Base-by-base conservation (phyloP, 1,140 invertebrate genomes). In the Bombyx mandarina region DNA sequence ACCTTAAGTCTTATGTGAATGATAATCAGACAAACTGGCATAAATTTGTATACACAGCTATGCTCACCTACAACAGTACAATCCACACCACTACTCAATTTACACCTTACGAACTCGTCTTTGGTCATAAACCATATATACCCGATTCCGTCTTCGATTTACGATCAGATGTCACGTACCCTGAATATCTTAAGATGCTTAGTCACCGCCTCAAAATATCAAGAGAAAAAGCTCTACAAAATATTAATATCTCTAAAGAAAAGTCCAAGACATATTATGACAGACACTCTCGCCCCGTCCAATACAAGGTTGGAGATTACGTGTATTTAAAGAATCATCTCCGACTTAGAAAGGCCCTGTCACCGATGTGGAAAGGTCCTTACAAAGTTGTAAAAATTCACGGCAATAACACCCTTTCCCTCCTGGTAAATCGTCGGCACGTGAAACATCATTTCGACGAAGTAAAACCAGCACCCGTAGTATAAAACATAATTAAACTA, bases 301-400 rank as follows among this genome's bases (percentile, higher is more conserved):
- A 54, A 47, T 58, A 58, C 26, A 58, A 62, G 22, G 47, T 52
- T 8, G 55, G 55, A n/a, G 65, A 67, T n/a, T 47, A 60, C 43
- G 55, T 67, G 6, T 67, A 62, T 22, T 9, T 67, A 1, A 63
- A 62, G 58, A 44, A 56, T 7, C 60, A 66, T 50, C 65, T 57
- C 10, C 18, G 59, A 44, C 48, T 63, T 6, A n/a, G 57, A 8
- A 64, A 64, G 52, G 57, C 64, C 7, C 26, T n/a, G n/a, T n/a
- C n/a, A n/a, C n/a, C n/a, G n/a, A n/a, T n/a, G n/a, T n/a, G n/a
- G n/a, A n/a, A n/a, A n/a, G n/a, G n/a, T n/a, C n/a, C n/a, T n/a
- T n/a, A n/a, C n/a, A n/a, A n/a, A n/a, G n/a, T n/a, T n/a, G n/a
- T n/a, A n/a, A n/a, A n/a, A n/a, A n/a, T n/a, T n/a, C n/a, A n/a